Conservation (phyloP, 1,140 invertebrate species). For the Brachionus sp. region DNA sequence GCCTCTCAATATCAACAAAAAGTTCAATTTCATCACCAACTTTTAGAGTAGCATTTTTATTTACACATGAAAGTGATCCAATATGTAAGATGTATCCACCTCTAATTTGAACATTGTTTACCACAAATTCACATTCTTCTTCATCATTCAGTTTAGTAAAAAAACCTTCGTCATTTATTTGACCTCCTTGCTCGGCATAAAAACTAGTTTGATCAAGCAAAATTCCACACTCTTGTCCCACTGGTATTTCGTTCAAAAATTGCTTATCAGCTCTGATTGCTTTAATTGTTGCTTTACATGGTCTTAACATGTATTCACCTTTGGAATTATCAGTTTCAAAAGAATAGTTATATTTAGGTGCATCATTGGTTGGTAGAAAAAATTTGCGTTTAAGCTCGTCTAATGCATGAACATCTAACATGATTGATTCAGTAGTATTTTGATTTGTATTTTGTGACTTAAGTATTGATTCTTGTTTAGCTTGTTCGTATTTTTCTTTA, state of each 20-base stretch:
- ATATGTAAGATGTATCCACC: conserved; percentile 93
- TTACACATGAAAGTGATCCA: conserved; percentile 65
- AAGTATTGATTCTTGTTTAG: conserved; percentile 82
- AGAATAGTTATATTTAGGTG: conserved; percentile 71
- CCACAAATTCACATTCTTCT: conserved; percentile 65
- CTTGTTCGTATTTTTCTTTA: conserved; percentile 81
- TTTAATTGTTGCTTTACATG: conserved; percentile 61
- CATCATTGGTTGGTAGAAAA: conserved; percentile 80
- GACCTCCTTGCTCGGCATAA: conserved; percentile 93
- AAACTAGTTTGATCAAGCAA: conserved; percentile 85
- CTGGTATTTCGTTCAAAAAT: conserved; percentile 78
- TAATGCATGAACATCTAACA: conserved; percentile 90
- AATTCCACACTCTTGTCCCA: conserved; percentile 84
- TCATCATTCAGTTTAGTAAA: conserved; percentile 70
- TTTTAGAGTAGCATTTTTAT: conserved; percentile 55
- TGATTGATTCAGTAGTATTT: neutral
- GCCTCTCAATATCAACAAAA: conserved; percentile 71
- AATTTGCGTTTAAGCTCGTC: conserved; percentile 76
- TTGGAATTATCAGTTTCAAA: neutral
- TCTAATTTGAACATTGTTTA: conserved; percentile 90
- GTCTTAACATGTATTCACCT: conserved; percentile 59
- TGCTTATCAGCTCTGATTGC: conserved; percentile 70
- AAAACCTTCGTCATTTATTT: conserved; percentile 94
- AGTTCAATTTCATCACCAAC: conserved; percentile 81
- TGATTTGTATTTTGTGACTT: conserved; percentile 30